Percentiles rank a stretch among this genome's conserved stretches.
Evolutionary conservation across 2,888 invertebrate genomes (phyloP).

Genomic region (Nomada goodeniana): DNA sequence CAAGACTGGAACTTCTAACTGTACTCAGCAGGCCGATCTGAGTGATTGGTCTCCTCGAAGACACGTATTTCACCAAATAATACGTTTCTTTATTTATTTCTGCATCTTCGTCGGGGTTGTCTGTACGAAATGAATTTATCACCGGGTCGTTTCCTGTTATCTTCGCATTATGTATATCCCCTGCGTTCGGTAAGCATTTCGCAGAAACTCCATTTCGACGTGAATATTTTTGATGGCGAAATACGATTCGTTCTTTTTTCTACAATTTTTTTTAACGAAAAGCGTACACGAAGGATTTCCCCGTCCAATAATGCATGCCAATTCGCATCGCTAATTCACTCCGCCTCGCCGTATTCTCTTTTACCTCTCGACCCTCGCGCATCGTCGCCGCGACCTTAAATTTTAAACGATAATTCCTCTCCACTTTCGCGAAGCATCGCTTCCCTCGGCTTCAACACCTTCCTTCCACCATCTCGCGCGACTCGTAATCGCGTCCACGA

Average conservation of each 20-base stretch:
- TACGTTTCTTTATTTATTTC: too few species aligned
- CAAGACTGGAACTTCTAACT: too few species aligned
- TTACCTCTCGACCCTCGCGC: neutral
- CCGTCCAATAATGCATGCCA: neutral
- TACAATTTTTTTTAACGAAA: too few species aligned
- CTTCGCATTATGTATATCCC: too few species aligned
- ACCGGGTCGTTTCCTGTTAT: too few species aligned
- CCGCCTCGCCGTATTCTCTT: neutral
- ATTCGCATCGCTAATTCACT: constrained; percentile 10
- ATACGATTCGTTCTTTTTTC: too few species aligned
- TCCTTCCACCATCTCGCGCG: neutral
- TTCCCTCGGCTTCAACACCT: neutral
- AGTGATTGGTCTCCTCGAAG: too few species aligned
- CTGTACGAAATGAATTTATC: too few species aligned
- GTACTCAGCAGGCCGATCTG: too few species aligned
- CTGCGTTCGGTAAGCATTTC: too few species aligned
- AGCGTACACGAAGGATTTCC: neutral
- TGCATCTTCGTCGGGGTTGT: too few species aligned
- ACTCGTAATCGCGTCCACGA: constrained; percentile 30
- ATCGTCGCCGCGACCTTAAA: constrained; percentile 11
- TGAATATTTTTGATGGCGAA: neutral
- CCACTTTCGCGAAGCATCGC: neutral
- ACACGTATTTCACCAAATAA: too few species aligned
- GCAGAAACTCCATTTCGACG: neutral
- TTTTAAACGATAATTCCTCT: constrained; percentile 40